These are phyloP conservation scores for Brachionichthys hirsutus DNA, from an alignment of 2,113 vertebrate genomes.

Conservation along the genomic window DNA sequence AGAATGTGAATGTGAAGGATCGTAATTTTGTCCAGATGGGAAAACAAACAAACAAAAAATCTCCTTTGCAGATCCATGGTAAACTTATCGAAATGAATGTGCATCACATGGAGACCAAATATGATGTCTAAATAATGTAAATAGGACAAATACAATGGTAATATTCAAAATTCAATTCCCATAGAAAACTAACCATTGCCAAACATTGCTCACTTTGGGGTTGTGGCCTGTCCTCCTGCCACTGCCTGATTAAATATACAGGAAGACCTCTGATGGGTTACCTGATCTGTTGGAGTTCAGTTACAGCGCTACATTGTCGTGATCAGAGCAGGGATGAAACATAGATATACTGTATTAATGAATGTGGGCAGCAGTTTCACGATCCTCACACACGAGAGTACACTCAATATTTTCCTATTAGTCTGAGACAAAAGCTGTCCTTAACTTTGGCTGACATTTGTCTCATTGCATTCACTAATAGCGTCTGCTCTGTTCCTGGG, in stretches of 20 bases:
- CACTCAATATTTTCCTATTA: slow-evolving; percentile 60
- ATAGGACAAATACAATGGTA: not conserved
- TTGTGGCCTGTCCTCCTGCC: slow-evolving; percentile 23
- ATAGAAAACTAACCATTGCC: slow-evolving; percentile 11
- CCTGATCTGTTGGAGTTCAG: slow-evolving; percentile 60
- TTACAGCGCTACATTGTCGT: slow-evolving; percentile 63
- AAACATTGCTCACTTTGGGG: not conserved
- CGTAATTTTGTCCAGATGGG: not conserved
- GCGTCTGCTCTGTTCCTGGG: slow-evolving; percentile 55
- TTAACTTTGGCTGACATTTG: slow-evolving; percentile 71
- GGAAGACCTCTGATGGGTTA: slow-evolving; percentile 63
- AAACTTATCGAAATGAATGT: not conserved
- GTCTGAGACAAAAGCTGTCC: slow-evolving; percentile 53
- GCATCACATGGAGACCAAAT: not conserved
- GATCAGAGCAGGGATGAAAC: slow-evolving; percentile 40
- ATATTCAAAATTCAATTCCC: slow-evolving; percentile 11
- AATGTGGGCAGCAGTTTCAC: slow-evolving; percentile 22
- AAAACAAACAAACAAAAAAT: not conserved
- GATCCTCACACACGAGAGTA: slow-evolving; percentile 19
- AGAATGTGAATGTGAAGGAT: not conserved
- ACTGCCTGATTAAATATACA: slow-evolving; percentile 68
- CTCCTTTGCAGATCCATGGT: not conserved
- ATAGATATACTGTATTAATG: slow-evolving; percentile 60
- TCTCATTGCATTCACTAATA: slow-evolving; percentile 53
- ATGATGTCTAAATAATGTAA: slow-evolving; percentile 8